Base-by-base conservation (phyloP, 2,113 vertebrate species). In the Peromyscus maniculatus region DNA sequence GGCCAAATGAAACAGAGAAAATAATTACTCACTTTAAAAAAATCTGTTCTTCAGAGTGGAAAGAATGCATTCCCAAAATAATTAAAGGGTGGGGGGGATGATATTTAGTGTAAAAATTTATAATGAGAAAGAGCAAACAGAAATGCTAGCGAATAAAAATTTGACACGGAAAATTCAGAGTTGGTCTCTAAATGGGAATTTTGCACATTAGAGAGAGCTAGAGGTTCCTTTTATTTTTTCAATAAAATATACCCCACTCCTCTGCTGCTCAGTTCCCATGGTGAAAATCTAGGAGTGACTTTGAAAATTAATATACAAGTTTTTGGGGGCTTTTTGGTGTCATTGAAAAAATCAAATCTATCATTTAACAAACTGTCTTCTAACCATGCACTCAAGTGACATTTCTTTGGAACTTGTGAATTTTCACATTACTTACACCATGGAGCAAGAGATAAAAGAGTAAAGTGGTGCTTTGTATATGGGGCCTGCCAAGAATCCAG, bases 241-340 rank as follows among this genome's bases (percentile, higher is more conserved):
- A 59, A 31, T 24, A 7, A 3, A 22, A 10, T 43, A 3, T 15
- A 28, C 43, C 49, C 84, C 64, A n/a, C 36, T 64, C 26, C 3
- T 55, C 24, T 80, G 75, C 52, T 43, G 10, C 80, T 92, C 57
- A 72, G 62, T 87, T 66, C 83, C 89, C 69, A 83, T 11, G 7
- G 17, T 83, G 13, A 97, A 88, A n/a, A 93, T 93, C 72, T 93
- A 93, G 77, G 52, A 31, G 13, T 24, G 39, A 91, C 71, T 97
- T 69, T 91, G 52, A 88, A 94, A 94, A 71, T 64, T 22, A 97
- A 93, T 59, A 80, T 28, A 69, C 8, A 66, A 16, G 5, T 71
- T 82, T 59, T 55, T 66, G 5, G 1, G 13, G n/a, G 33, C 28
- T 77, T 49, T 62, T 24, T 46, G 28, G 6, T 93, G 21, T 62